A percentile compares a stretch with the other conserved stretches of the same genome.
Conservation (phyloP, 2,113 vertebrate species). For the Brachypteracias leptosomus region DNA sequence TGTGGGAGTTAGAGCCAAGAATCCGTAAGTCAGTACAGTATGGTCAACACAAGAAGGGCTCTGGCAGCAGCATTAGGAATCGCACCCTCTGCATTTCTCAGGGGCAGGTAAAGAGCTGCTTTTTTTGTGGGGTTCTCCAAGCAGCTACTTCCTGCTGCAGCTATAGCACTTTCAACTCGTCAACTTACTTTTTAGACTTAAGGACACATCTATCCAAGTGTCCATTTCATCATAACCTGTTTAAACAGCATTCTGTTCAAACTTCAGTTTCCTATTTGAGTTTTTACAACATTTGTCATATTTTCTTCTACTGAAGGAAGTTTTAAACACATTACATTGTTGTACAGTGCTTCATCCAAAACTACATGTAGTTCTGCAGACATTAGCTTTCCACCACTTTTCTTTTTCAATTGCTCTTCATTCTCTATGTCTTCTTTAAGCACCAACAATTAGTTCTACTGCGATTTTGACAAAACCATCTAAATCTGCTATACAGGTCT, state of each 20-base stretch:
- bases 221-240: fast-evolving
- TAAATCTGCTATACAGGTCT: neutral
- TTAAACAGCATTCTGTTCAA: neutral
- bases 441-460: neutral
- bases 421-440: neutral
- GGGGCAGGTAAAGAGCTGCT: neutral
- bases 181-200: neutral
- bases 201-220: neutral
- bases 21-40: no score
- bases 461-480: neutral
- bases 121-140: neutral
- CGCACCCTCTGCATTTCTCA: neutral
- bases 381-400: neutral
- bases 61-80: neutral
- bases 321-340: neutral
- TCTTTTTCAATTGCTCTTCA: neutral
- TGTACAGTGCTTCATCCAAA: neutral
- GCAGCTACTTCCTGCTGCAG: neutral
- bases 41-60: neutral
- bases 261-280: neutral
- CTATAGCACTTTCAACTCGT: neutral
- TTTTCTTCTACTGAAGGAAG: neutral
- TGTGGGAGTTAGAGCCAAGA: no score
- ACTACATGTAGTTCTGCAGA: fast-evolving
- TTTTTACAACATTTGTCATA: neutral